Conservation (phyloP, 2,113 vertebrate species). For the Octodon degus region DNA sequence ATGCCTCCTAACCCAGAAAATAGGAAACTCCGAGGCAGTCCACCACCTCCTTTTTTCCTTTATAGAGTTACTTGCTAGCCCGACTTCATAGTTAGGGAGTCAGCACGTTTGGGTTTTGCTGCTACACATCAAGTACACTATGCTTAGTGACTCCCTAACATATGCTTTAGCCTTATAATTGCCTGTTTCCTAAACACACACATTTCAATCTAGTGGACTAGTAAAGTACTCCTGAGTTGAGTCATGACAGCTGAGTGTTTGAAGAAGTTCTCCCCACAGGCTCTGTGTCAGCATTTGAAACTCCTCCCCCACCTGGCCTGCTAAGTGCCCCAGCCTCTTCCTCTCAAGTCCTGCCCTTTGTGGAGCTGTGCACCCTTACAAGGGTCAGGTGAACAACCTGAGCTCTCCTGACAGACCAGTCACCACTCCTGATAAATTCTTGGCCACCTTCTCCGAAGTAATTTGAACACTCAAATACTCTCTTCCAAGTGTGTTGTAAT, state of each 20-base stretch:
- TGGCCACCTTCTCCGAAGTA: neutral
- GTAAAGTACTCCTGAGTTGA: neutral
- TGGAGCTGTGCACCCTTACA: neutral
- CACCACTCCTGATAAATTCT: neutral
- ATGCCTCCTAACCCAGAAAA: neutral
- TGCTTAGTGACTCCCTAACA: constrained; percentile 41
- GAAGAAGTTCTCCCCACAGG: neutral
- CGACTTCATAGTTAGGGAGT: neutral
- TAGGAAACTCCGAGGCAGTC: neutral
- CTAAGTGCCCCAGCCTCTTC: neutral
- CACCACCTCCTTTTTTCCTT: constrained; percentile 60
- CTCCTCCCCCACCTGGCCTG: neutral
- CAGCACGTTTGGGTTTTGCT: constrained; percentile 29
- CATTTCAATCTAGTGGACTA: neutral
- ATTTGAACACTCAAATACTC: neutral
- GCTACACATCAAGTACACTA: neutral
- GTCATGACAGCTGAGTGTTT: neutral
- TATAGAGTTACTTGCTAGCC: constrained; percentile 18
- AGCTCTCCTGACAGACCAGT: neutral
- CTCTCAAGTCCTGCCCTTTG: neutral
- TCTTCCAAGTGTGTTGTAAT: neutral
- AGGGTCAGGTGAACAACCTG: neutral
- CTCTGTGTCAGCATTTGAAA: neutral
- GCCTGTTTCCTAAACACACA: constrained; percentile 9
- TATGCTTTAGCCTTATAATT: constrained; percentile 42